Percentiles rank a stretch among this genome's conserved stretches.
These are phyloP conservation scores for Diarsia rubi DNA, from an alignment of 2,888 invertebrate genomes.

Conservation along the genomic window DNA sequence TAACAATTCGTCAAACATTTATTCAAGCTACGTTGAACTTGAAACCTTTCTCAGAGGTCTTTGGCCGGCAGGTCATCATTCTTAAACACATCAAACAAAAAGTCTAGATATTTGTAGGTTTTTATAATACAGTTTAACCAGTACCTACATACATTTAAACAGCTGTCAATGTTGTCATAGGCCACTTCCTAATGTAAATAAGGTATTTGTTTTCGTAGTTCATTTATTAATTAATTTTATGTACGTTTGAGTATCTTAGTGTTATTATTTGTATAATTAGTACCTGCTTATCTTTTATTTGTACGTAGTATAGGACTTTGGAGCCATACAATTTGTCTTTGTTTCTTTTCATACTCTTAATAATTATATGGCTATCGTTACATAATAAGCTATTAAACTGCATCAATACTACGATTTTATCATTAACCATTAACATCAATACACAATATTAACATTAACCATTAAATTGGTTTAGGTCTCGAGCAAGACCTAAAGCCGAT, in stretches of 20 bases:
- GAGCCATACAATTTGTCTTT: neutral
- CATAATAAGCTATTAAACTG: neutral
- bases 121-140: neutral
- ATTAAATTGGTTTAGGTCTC: too few species aligned
- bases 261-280: neutral
- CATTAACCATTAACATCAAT: too few species aligned
- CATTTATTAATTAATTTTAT: neutral
- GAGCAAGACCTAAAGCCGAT: too few species aligned
- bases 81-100: neutral
- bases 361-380: too few species aligned
- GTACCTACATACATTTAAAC: neutral
- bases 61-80: neutral
- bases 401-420: neutral
- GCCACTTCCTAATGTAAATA: slow-evolving; percentile 11
- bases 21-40: slow-evolving; percentile 17
- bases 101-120: neutral
- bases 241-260: neutral
- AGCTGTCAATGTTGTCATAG: neutral
- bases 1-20: neutral
- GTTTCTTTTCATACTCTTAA: neutral
- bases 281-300: neutral
- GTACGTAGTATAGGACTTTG: slow-evolving; percentile 9
- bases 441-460: too few species aligned
- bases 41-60: neutral
- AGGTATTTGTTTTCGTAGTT: neutral